Evolutionary conservation across 2,888 invertebrate species (phyloP), one percentile per base, ranked within the genome.

Genomic region (Hoplodrina blanda): DNA sequence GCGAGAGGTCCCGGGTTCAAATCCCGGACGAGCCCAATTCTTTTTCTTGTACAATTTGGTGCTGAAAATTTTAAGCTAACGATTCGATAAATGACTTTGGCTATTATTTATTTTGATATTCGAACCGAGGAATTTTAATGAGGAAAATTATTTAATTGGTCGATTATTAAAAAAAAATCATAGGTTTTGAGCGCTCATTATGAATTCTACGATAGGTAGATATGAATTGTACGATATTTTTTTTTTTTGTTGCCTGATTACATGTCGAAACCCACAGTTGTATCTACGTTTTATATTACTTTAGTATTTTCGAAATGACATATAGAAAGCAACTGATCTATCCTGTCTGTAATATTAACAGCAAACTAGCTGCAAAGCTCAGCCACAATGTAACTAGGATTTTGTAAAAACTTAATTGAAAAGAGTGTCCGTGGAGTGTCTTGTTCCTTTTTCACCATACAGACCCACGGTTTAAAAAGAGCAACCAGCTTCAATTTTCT

Each of bases 1-100:
- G 95, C 95, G 95, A 94, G 95, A 94, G 95, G 95, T 95, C 95
- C 95, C 94, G 95, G 95, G 95, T 95, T 95, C 94, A 95, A 95
- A 94, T 95, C 94, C 94, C 95, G 94, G 94, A 94, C 94, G 94
- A 94, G 94, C 94, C 95, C 93, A 85, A 85, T 20, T 44, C 15
- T 67, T 80, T 85, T 82, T 77, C 68, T 17, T 3, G 15, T 55
- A 0, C 46, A 4, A 8, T 15, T 25, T 50, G 19, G 20, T 6
- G 1, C 11, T 11, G 2, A 11, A 19, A 11, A 11, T n/a, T 33
- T 6, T 1, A 13, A 2, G 11, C 2, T 46, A 25, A 13, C 37
- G 0, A 15, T 41, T n/a, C 49, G 54, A 44, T 1, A 69, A 56
- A 33, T 46, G n/a, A 8, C 33, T 15, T 10, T 3, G 0, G 1